Evolutionary conservation across 1,140 invertebrate genomes (phyloP), one percentile per base, ranked within the genome.

Genomic region (Drosophila azteca): DNA sequence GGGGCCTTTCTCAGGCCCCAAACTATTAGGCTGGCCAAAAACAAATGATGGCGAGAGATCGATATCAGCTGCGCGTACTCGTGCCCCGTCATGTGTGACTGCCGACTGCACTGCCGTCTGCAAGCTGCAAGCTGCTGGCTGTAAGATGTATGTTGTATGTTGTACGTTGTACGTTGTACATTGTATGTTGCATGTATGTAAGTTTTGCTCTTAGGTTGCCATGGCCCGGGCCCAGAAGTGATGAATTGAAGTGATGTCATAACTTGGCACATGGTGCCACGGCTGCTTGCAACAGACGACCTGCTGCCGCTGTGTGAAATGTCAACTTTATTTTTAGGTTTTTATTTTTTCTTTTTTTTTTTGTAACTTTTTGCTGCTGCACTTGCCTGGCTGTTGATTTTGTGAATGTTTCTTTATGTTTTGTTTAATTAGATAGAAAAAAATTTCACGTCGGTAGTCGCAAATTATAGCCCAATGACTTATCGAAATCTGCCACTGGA

Each of bases 381-480:
- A 39, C 35, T 39, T 39, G 35, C 35, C 35, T 39, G 5, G 35
- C 35, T 11, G 53, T 48, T 26, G 17, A 20, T 41, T 26, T 68
- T 45, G 20, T 48, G 54, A 60, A 64, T 50, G 51, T 70, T 69
- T 69, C 67, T 64, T 74, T 73, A 49, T 71, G 67, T 51, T 49
- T 57, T 62, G 65, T 70, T 75, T 87, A 85, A 85, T 82, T 87
- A 77, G 87, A 84, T 87, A 85, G 73, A 87, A 81, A 75, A 87
- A 87, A 84, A 87, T 79, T 84, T 65, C 69, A 57, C 64, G 63
- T 67, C 59, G 74, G 46, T 69, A 82, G 60, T 55, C 24, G 69
- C 82, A 85, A 85, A 85, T 85, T 85, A 87, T 87, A 85, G 81
- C 78, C 78, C 74, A 85, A 85, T 85, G 81, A 85, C 81, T 85